These are phyloP conservation scores for Dendrolimus punctatus DNA, from an alignment of 1,140 invertebrate species.

Conservation along the genomic window DNA sequence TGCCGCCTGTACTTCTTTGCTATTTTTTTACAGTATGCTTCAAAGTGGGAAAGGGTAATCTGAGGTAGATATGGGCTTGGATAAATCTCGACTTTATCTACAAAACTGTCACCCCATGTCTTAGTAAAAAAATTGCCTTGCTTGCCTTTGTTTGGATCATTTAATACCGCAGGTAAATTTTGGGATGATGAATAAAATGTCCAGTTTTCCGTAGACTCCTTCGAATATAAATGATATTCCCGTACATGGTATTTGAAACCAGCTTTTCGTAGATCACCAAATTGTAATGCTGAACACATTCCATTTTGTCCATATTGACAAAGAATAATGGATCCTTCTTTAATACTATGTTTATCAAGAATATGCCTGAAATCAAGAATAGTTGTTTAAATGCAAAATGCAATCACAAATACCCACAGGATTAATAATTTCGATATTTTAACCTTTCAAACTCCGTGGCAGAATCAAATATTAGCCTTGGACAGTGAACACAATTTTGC, in stretches of 20 bases:
- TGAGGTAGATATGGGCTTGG: slow-evolving; percentile 88
- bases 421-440: slow-evolving; percentile 11
- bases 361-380: slow-evolving; percentile 77
- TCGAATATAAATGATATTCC: slow-evolving; percentile 82
- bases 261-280: slow-evolving; percentile 90
- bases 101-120: slow-evolving; percentile 97
- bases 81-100: slow-evolving; percentile 85
- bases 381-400: not conserved
- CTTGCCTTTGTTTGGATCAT: slow-evolving; percentile 94
- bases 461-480: slow-evolving; percentile 68
- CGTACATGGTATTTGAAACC: slow-evolving; percentile 92
- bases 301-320: slow-evolving; percentile 92
- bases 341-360: slow-evolving; percentile 85
- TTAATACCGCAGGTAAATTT: slow-evolving; percentile 96
- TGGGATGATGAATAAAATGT: slow-evolving; percentile 88
- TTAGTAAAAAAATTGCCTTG: slow-evolving; percentile 96
- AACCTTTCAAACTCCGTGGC: slow-evolving; percentile 72
- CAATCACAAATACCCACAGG: slow-evolving; percentile 5
- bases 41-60: slow-evolving; percentile 88
- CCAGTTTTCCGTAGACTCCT: slow-evolving; percentile 76
- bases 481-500: slow-evolving; percentile 73
- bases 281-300: slow-evolving; percentile 87
- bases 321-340: slow-evolving; percentile 90
- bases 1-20: slow-evolving; percentile 76
- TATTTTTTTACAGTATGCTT: slow-evolving; percentile 88